phyloP scores from a whole-genome alignment of 1,140 invertebrate species.

The Camponotus floridanus region DNA sequence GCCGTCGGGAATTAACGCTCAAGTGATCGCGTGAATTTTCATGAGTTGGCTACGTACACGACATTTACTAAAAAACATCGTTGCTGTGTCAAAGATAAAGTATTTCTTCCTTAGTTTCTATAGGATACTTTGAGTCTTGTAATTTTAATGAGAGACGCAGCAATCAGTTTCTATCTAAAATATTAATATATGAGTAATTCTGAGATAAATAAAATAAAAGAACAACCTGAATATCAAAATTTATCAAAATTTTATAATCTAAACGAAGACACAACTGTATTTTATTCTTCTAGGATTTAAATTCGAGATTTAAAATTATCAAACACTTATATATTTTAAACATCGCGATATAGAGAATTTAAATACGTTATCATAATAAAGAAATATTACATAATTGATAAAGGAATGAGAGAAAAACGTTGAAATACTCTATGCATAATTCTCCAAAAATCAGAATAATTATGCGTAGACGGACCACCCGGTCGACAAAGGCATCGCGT shows the following conservation, averaged over 20 bases:
- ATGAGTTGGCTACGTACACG: constrained; percentile 18
- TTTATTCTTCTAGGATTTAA: background rate
- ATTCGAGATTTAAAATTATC: background rate
- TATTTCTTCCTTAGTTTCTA: constrained; percentile 3
- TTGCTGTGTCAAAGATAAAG: background rate
- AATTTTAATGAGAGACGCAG: constrained; percentile 15
- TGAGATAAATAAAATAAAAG: background rate
- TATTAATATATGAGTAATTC: background rate
- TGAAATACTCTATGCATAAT: background rate
- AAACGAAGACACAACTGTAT: background rate
- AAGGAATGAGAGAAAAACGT: too few species aligned
- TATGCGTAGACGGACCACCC: background rate
- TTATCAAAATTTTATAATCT: background rate
- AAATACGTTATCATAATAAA: background rate
- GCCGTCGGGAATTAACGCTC: constrained; percentile 41
- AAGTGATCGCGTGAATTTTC: constrained; percentile 60
- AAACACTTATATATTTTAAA: background rate
- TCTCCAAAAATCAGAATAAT: background rate
- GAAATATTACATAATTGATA: background rate
- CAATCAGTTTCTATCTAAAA: background rate
- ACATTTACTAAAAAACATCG: constrained; percentile 17
- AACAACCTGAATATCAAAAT: too few species aligned
- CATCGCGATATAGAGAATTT: background rate
- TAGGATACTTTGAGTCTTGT: background rate
- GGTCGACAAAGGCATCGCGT: constrained; percentile 38